Percentiles rank a stretch among this genome's conserved stretches.
Conservation (phyloP, 2,113 vertebrate species). For the Bungarus multicinctus region DNA sequence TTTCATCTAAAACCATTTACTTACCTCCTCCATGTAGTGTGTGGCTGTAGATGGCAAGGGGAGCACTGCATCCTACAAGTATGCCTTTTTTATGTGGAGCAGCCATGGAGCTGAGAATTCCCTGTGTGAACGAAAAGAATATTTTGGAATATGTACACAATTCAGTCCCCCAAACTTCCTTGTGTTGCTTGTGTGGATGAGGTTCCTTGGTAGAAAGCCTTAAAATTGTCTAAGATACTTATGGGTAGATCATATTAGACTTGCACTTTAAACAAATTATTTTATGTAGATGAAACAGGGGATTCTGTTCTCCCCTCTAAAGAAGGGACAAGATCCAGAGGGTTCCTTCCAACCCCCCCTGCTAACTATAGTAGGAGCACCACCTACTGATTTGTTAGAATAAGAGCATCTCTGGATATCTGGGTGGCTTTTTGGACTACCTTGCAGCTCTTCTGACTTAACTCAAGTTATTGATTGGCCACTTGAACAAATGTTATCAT, state of each 20-base stretch:
- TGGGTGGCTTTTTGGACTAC: not conserved
- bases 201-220: not conserved
- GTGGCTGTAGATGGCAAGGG: no score
- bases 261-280: not conserved
- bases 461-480: not conserved
- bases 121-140: not conserved
- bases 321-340: not conserved
- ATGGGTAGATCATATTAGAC: not conserved
- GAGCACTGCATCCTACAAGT: not conserved
- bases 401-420: not conserved
- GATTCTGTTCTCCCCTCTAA: not conserved
- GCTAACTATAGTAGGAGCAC: not conserved
- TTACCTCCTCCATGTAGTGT: not conserved
- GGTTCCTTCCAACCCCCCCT: not conserved
- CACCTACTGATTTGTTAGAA: conserved; percentile 1
- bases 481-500: not conserved
- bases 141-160: not conserved
- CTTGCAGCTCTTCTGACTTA: not conserved
- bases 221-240: not conserved
- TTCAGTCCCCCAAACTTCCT: not conserved
- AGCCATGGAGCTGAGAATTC: not conserved
- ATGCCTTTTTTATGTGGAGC: not conserved
- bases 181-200: not conserved
- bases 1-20: not conserved
- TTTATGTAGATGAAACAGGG: not conserved